These are phyloP conservation scores for Anthopleura xanthogrammica DNA, from an alignment of 92 coral and sea anemone species.

Conservation along the genomic window DNA sequence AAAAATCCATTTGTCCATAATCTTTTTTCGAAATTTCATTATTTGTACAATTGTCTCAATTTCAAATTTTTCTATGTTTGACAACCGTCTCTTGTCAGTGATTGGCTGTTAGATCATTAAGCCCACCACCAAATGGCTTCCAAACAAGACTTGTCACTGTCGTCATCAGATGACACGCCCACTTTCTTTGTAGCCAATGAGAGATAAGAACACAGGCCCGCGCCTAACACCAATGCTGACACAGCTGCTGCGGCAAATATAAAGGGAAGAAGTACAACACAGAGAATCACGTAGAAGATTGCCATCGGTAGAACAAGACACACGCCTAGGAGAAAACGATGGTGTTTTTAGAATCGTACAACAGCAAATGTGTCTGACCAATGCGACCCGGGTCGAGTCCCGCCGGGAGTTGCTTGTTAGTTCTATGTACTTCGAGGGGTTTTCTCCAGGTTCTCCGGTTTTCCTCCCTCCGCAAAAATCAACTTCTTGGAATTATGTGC, in stretches of 20 bases:
- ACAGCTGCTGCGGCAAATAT: conserved; percentile 55
- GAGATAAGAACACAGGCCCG: conserved; percentile 57
- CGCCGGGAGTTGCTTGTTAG: too few relatives aligned
- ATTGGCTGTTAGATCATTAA: background rate
- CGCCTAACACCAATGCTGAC: conserved; percentile 49
- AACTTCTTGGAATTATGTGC: too few relatives aligned
- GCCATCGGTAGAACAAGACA: conserved; percentile 52
- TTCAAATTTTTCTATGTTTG: too few relatives aligned
- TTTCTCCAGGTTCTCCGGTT: too few relatives aligned
- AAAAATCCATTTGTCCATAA: too few relatives aligned
- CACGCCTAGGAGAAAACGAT: conserved; percentile 31
- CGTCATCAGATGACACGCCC: conserved; percentile 72
- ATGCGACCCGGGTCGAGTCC: too few relatives aligned
- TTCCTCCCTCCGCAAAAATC: too few relatives aligned
- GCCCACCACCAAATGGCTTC: conserved; percentile 65
- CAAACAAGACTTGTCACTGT: conserved; percentile 48
- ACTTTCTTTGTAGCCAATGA: conserved; percentile 71
- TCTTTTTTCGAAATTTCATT: too few relatives aligned
- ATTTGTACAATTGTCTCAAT: too few relatives aligned
- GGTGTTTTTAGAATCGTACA: background rate
- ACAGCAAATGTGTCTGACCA: background rate
- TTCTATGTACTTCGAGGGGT: too few relatives aligned
- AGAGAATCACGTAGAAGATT: conserved; percentile 51
- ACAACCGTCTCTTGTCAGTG: background rate
- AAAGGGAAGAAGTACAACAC: conserved; percentile 57